These are phyloP conservation scores for Enhydra lutris DNA, from an alignment of 2,113 vertebrate genomes.

Conservation along the genomic window DNA sequence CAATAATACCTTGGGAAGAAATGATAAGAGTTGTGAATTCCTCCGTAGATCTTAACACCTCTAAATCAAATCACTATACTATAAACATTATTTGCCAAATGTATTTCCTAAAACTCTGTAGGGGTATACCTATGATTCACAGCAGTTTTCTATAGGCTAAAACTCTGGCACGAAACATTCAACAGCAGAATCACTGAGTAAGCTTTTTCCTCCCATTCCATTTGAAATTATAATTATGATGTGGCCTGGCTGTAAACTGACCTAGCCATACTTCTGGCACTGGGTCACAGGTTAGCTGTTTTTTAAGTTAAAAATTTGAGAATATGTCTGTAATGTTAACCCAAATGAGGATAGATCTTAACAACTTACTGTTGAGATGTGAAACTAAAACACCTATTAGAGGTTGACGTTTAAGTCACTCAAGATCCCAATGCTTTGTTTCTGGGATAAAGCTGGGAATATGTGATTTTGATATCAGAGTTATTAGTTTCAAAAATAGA, in stretches of 20 bases:
- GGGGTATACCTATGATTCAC: background rate
- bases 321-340: background rate
- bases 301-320: constrained; percentile 19
- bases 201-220: background rate
- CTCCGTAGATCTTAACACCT: background rate
- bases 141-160: background rate
- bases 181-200: background rate
- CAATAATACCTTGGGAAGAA: constrained; percentile 12
- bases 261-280: background rate
- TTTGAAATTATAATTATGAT: background rate
- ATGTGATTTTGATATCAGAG: background rate
- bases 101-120: background rate
- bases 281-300: background rate
- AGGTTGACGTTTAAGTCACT: background rate
- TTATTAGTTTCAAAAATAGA: constrained; percentile 1
- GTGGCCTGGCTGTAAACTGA: background rate
- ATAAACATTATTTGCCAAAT: background rate
- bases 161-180: background rate
- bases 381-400: background rate
- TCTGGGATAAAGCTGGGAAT: background rate
- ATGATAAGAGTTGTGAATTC: background rate
- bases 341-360: background rate
- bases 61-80: background rate
- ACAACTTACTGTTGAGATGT: background rate
- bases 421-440: background rate